Evolutionary conservation across 2,797 vertebrate genomes (phyloP).

Genomic region (Knipowitschia caucasica): DNA sequence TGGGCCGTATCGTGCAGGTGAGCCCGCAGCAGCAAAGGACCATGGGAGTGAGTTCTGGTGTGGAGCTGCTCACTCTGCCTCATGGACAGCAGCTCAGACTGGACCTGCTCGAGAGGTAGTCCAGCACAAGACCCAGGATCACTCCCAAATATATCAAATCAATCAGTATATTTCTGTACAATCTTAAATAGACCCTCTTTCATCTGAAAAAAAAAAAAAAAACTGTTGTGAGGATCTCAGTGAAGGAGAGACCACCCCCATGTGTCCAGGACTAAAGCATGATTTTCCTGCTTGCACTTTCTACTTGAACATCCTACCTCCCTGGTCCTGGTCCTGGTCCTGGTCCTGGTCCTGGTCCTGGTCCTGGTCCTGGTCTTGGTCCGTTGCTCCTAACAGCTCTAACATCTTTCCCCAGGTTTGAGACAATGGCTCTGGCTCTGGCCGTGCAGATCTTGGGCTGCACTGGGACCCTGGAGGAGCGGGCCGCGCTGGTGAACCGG

Average conservation of each 20-base stretch:
- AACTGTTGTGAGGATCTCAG: no score
- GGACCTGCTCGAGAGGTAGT: constrained; percentile 93
- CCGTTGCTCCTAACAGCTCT: no score
- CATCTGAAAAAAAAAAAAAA: no score
- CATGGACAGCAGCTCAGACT: constrained; percentile 90
- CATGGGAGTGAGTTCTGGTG: constrained; percentile 91
- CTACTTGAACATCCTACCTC: no score
- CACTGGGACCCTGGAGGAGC: constrained; percentile 86
- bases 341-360: background rate
- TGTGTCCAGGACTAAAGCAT: no score
- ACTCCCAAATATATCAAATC: no score
- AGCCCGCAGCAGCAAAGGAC: constrained; percentile 82
- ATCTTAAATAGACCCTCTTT: no score
- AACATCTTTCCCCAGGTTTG: constrained; percentile 74
- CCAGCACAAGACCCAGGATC: background rate
- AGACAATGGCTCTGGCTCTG: constrained; percentile 91
- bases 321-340: background rate
- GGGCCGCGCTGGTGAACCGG: constrained; percentile 85
- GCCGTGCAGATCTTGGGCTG: constrained; percentile 91
- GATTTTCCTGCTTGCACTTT: no score
- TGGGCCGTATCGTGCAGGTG: constrained; percentile 87
- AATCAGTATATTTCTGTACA: no score
- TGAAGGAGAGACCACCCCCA: no score
- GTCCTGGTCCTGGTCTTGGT: background rate
- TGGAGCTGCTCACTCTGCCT: constrained; percentile 93